phyloP scores from a whole-genome alignment of 2,797 vertebrate species.

The Lepus townsendii region DNA sequence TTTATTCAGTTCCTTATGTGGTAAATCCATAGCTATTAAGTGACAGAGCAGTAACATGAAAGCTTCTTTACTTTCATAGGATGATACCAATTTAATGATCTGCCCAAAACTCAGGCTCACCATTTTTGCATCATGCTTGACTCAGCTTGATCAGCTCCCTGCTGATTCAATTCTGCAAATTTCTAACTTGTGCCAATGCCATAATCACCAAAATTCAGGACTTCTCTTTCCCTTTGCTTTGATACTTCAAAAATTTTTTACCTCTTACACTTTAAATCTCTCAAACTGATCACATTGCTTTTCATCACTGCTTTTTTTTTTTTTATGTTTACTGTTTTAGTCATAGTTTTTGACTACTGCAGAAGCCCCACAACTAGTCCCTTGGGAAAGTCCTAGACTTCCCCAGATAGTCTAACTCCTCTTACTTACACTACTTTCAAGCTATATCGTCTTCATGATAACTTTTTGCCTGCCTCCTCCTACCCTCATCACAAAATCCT shows the following conservation, averaged over 20 bases:
- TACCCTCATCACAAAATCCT: background rate
- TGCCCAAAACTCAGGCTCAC: conserved; percentile 14
- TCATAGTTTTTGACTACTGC: background rate
- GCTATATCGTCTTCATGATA: background rate
- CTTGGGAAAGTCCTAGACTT: no score
- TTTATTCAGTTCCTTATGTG: conserved; percentile 27
- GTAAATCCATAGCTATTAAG: conserved; percentile 23
- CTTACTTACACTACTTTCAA: background rate
- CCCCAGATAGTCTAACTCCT: background rate
- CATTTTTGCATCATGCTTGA: background rate
- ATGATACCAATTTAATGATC: conserved; percentile 4
- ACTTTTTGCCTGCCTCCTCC: background rate
- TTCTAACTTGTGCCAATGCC: background rate
- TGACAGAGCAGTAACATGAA: background rate
- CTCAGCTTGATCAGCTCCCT: background rate
- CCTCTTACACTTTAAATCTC: background rate
- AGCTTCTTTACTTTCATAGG: background rate
- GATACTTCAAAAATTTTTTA: background rate
- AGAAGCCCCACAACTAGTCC: background rate
- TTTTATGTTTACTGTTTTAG: background rate
- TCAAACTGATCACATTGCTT: background rate
- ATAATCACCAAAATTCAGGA: background rate
- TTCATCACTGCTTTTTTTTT: conserved; percentile 6
- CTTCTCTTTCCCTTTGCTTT: background rate
- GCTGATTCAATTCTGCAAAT: background rate